Conservation (phyloP, 2,888 invertebrate species). For the Cerceris rybyensis region DNA sequence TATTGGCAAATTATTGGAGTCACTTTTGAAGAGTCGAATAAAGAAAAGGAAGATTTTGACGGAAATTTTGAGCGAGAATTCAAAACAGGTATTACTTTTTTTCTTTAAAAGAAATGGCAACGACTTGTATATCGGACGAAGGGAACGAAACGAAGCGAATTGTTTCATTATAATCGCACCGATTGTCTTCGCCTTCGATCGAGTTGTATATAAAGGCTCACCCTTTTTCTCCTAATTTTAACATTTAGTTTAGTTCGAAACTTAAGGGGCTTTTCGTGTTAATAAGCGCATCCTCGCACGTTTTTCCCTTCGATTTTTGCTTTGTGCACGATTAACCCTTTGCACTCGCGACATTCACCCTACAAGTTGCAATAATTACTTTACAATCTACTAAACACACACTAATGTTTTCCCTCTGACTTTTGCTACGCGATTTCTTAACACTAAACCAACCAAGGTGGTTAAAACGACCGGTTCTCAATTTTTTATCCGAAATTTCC, state of each 20-base stretch:
- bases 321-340: neutral
- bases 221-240: slow-evolving; percentile 16
- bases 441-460: too few species aligned
- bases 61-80: too few species aligned
- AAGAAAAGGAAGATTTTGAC: neutral
- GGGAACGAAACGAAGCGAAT: slow-evolving; percentile 19
- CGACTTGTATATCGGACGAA: slow-evolving; percentile 11
- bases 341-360: neutral
- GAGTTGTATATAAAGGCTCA: slow-evolving; percentile 38
- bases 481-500: too few species aligned
- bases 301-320: neutral
- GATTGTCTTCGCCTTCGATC: slow-evolving; percentile 57
- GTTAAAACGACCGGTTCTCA: too few species aligned
- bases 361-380: too few species aligned
- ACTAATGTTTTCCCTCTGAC: too few species aligned
- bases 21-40: neutral
- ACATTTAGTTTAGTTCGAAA: slow-evolving; percentile 37
- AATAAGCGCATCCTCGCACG: neutral
- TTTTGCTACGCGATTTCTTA: too few species aligned
- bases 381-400: too few species aligned
- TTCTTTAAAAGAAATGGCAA: too few species aligned
- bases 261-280: slow-evolving; percentile 1
- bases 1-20: neutral
- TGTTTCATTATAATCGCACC: slow-evolving; percentile 37
- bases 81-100: too few species aligned